These are phyloP conservation scores for Daphoenositta chrysoptera DNA, from an alignment of 2,113 vertebrate genomes.

Conservation along the genomic window DNA sequence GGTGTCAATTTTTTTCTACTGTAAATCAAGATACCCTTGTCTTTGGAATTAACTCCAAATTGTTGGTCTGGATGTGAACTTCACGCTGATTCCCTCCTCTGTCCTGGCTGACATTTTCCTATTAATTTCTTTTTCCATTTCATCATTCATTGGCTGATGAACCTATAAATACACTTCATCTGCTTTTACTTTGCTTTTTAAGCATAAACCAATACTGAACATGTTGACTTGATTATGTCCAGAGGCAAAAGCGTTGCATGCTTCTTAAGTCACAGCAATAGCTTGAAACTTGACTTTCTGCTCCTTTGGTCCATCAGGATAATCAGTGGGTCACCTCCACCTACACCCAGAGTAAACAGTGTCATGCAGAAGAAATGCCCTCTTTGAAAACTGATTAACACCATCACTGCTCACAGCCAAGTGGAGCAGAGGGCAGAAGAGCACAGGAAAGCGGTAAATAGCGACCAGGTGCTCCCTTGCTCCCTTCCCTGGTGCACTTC, in stretches of 20 bases:
- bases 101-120: conserved; percentile 71
- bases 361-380: conserved; percentile 36
- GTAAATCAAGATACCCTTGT: conserved; percentile 61
- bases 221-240: conserved; percentile 76
- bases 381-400: conserved; percentile 42
- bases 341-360: conserved; percentile 34
- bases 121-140: conserved; percentile 76
- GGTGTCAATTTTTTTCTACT: conserved; percentile 28
- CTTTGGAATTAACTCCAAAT: conserved; percentile 69
- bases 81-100: conserved; percentile 61
- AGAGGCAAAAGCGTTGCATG: conserved; percentile 64
- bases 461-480: not conserved
- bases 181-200: conserved; percentile 81
- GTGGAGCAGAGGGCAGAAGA: not conserved
- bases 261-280: conserved; percentile 67
- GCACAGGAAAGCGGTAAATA: not conserved
- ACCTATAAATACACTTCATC: conserved; percentile 78
- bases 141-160: conserved; percentile 77
- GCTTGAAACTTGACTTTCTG: conserved; percentile 69
- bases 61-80: conserved; percentile 71
- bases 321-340: conserved; percentile 30
- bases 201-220: conserved; percentile 74
- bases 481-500: not conserved
- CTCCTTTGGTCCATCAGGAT: conserved; percentile 49
- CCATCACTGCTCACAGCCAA: not conserved